phyloP scores from a whole-genome alignment of 2,113 vertebrate species.

The Malurus melanocephalus region DNA sequence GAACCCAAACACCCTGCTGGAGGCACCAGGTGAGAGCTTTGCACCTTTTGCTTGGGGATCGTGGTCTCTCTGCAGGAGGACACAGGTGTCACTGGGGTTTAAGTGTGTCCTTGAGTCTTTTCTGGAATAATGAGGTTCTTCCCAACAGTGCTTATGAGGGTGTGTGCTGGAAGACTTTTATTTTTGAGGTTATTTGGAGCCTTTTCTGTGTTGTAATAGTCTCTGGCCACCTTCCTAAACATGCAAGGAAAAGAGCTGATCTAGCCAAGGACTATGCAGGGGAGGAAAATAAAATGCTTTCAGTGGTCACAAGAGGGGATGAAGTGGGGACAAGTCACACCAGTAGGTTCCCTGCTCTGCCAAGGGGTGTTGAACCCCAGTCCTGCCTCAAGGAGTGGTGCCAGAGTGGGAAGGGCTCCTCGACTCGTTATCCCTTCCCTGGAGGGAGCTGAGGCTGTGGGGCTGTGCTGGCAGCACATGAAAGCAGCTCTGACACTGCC shows the following conservation, averaged over 20 bases:
- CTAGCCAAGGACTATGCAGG: neutral
- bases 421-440: neutral
- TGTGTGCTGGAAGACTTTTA: neutral
- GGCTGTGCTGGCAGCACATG: neutral
- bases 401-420: neutral
- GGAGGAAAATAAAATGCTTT: neutral
- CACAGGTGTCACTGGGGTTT: neutral
- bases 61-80: neutral
- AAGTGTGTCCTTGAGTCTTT: neutral
- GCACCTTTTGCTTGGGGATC: neutral
- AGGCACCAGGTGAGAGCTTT: neutral
- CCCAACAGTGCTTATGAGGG: neutral
- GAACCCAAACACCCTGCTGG: neutral
- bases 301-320: neutral
- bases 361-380: neutral
- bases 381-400: neutral
- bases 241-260: neutral
- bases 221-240: conserved; percentile 19
- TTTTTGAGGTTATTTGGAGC: conserved; percentile 9
- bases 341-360: neutral
- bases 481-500: neutral
- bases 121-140: neutral
- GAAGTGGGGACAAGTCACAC: neutral
- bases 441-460: neutral
- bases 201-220: neutral